Conservation (phyloP, 1,140 invertebrate species). For the Coboldia fuscipes region DNA sequence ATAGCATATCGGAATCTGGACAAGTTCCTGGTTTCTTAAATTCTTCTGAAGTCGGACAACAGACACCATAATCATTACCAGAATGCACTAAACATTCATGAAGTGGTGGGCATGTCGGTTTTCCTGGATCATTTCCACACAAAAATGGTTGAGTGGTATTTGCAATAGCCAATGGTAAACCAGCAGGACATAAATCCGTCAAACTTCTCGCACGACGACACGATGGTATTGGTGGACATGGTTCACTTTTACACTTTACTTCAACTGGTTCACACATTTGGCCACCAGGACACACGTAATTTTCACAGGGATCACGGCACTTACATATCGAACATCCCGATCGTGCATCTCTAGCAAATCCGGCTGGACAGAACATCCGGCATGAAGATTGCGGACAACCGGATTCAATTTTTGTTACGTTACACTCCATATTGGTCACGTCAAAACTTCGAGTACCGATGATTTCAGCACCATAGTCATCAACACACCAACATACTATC, state of each 20-base stretch:
- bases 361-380: conserved; percentile 70
- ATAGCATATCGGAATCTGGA: conserved; percentile 25
- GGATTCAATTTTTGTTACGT: conserved; percentile 28
- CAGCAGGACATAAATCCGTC: conserved; percentile 53
- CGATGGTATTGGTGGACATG: conserved; percentile 61
- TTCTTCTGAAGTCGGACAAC: conserved; percentile 53
- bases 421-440: conserved; percentile 42
- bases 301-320: conserved; percentile 57
- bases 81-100: conserved; percentile 55
- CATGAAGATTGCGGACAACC: conserved; percentile 57
- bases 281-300: conserved; percentile 47
- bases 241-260: conserved; percentile 46
- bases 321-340: conserved; percentile 56
- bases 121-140: conserved; percentile 57
- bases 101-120: conserved; percentile 57
- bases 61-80: conserved; percentile 69
- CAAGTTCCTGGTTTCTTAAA: conserved; percentile 55
- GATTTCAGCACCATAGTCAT: conserved; percentile 51
- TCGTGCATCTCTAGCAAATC: conserved; percentile 35
- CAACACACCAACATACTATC: conserved; percentile 58
- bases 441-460: conserved; percentile 46
- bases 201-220: conserved; percentile 55
- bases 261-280: conserved; percentile 58
- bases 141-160: conserved; percentile 55
- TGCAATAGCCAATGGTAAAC: conserved; percentile 55